Evolutionary conservation across 2,113 vertebrate genomes (phyloP), one percentile per base, ranked within the genome.

Genomic region (Anas platyrhynchos): DNA sequence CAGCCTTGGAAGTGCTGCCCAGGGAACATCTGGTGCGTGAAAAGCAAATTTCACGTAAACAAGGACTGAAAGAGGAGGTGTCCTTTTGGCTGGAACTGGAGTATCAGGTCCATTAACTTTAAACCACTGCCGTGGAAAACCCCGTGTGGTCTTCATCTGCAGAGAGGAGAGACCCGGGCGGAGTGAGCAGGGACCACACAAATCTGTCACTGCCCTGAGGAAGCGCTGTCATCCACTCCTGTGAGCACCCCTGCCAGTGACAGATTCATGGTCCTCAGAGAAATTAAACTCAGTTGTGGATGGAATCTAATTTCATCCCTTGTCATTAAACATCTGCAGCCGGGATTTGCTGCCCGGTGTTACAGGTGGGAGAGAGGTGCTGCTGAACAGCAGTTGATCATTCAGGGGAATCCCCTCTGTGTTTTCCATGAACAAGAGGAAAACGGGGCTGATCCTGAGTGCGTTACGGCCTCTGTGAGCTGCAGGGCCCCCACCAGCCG

Each of bases 211-310:
- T 36, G 58, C 83, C 50, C 34, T 50, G 90, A 31, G 83, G 21
- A 61, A 69, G 83, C 76, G 4, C 59, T 55, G 86, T 36, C 87
- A 74, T 31, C 71, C 83, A 29, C 61, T 52, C 29, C 56, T 46
- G 66, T 9, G 44, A 86, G 44, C 91, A 83, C 34, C 84, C 73
- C 63, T 68, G 18, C 34, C 73, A 22, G 2, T 46, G 79, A 16
- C 81, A 91, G 83, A 79, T 86, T 88, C 90, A 43, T 48, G 80
- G 61, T 62, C 80, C 81, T 74, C 32, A 14, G 72, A 86, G 88
- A 89, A 86, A 83, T 67, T 38, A 71, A 82, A 21, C 72, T 83
- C 88, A 18, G 72, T 44, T 61, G 50, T 86, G 72, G 76, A 32
- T 41, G 72, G 88, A 86, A 83, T 66, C 88, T 56, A 44, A 79